phyloP scores from a whole-genome alignment of 2,797 vertebrate species.

The Rachycentron canadum region DNA sequence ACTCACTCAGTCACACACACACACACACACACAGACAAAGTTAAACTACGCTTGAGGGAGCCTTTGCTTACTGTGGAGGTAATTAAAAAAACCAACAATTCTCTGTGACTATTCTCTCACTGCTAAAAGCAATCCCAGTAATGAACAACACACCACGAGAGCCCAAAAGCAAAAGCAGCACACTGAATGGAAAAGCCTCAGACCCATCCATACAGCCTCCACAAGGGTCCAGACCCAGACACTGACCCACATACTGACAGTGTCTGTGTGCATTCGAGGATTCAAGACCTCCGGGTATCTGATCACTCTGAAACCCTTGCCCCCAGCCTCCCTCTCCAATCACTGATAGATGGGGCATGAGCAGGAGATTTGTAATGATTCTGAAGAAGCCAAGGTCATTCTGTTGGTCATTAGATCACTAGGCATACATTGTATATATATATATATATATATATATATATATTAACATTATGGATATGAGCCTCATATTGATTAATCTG shows the following conservation, averaged over 20 bases:
- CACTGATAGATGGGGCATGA: constrained; percentile 23
- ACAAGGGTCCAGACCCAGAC: constrained; percentile 64
- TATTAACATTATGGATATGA: constrained; percentile 45
- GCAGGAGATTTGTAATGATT: constrained; percentile 43
- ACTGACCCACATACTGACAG: constrained; percentile 44
- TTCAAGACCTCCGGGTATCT: constrained; percentile 49
- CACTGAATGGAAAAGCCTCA: constrained; percentile 24
- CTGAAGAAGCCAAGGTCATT: constrained; percentile 52
- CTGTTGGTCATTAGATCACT: constrained; percentile 21
- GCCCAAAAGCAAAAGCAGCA: constrained; percentile 39
- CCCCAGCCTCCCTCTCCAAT: neutral
- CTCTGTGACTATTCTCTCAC: constrained; percentile 48
- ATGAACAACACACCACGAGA: constrained; percentile 56
- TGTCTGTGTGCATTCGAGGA: constrained; percentile 31
- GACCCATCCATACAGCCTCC: constrained; percentile 26
- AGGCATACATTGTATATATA: constrained; percentile 31
- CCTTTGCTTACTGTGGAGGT: constrained; percentile 62
- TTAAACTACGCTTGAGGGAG: constrained; percentile 71
- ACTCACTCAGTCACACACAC: constrained; percentile 45
- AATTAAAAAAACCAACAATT: constrained; percentile 78
- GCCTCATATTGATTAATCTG: constrained; percentile 58
- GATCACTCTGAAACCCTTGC: constrained; percentile 17
- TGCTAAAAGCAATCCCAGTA: constrained; percentile 51
- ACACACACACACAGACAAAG: constrained; percentile 47
- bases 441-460: no score